phyloP scores from a whole-genome alignment of 2,797 vertebrate species.

The Hydrolagus colliei region DNA sequence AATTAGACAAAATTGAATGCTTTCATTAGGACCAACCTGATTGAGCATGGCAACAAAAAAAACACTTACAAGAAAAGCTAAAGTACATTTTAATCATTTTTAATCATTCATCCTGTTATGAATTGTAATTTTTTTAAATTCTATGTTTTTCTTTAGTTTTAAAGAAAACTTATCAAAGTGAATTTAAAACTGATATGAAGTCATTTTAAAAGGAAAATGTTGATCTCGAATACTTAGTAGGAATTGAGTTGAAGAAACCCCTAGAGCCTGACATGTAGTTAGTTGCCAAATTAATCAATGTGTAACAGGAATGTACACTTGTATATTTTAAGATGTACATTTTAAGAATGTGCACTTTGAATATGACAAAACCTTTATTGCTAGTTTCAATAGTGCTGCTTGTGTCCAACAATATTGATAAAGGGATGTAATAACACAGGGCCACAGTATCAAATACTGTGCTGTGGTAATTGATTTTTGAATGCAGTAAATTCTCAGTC shows the following conservation, averaged over 20 bases:
- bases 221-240: neutral
- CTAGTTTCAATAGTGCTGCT: neutral
- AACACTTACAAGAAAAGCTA: neutral
- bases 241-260: neutral
- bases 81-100: neutral
- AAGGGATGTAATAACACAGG: neutral
- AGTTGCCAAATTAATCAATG: neutral
- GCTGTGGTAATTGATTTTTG: neutral
- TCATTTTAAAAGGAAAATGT: neutral
- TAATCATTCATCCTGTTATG: neutral
- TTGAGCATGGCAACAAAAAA: neutral
- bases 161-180: neutral
- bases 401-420: neutral
- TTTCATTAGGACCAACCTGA: neutral
- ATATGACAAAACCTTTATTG: neutral
- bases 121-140: neutral
- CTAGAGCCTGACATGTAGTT: neutral
- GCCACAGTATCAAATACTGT: no score
- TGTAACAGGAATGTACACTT: neutral
- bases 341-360: neutral
- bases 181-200: neutral
- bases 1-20: no score
- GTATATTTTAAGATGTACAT: neutral
- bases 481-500: conserved; percentile 3
- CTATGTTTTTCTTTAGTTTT: neutral